Evolutionary conservation across 2,888 invertebrate species (phyloP).

Genomic region (Hyalella azteca): DNA sequence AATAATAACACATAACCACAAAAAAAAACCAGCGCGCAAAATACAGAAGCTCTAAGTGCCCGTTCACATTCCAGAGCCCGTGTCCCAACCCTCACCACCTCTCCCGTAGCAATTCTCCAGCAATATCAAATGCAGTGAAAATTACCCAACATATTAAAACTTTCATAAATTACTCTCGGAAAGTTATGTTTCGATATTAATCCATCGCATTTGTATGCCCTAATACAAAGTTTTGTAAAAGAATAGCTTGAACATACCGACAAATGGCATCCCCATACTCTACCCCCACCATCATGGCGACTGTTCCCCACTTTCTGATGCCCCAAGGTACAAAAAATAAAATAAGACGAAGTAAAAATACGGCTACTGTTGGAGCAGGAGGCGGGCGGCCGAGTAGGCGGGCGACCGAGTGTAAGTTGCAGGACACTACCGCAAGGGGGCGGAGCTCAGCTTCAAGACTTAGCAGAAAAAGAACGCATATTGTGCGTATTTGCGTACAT

Average conservation of each 20-base stretch:
- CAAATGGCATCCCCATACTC: not conserved
- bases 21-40: not conserved
- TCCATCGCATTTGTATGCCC: too few relatives aligned
- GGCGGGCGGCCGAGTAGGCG: not conserved
- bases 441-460: not conserved
- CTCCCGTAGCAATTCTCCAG: not conserved
- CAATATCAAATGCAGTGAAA: too few relatives aligned
- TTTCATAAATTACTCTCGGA: too few relatives aligned
- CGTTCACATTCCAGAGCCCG: not conserved
- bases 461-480: too few relatives aligned
- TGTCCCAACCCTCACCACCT: not conserved
- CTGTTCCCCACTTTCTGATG: not conserved
- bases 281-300: not conserved
- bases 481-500: too few relatives aligned
- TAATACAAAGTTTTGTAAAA: not conserved
- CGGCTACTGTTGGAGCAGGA: slow-evolving; percentile 1
- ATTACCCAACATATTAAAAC: too few relatives aligned
- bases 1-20: not conserved
- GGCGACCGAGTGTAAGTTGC: not conserved
- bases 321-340: not conserved
- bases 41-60: slow-evolving; percentile 6
- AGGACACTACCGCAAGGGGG: slow-evolving; percentile 20
- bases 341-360: not conserved
- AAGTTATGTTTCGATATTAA: too few relatives aligned
- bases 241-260: not conserved